phyloP scores from a whole-genome alignment of 92 coral and sea anemone genomes.

The Porites evermanni region DNA sequence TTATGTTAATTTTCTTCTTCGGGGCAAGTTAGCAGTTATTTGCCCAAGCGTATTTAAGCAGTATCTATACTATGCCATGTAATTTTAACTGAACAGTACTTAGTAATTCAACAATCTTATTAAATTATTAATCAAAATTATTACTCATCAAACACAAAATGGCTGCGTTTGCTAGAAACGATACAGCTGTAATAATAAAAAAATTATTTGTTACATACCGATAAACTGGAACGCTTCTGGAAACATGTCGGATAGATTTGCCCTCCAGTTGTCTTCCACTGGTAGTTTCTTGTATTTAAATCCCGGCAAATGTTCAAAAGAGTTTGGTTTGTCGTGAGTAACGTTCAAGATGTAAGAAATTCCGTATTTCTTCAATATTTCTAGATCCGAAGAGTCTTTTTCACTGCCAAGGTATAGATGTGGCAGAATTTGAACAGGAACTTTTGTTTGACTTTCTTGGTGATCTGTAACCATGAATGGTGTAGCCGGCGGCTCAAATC shows the following conservation, averaged over 20 bases:
- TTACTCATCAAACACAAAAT: not conserved
- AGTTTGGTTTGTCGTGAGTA: constrained; percentile 94
- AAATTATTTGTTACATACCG: constrained; percentile 70
- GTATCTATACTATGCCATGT: not conserved
- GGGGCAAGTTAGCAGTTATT: not conserved
- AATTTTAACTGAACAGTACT: not conserved
- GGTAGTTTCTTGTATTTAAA: constrained; percentile 97
- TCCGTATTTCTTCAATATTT: constrained; percentile 80
- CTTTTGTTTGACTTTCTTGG: constrained; percentile 50
- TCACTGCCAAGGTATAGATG: constrained; percentile 92
- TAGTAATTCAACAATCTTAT: constrained; percentile 18
- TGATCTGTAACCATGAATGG: constrained; percentile 58
- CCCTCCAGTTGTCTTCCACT: constrained; percentile 96
- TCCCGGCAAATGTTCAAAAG: constrained; percentile 88
- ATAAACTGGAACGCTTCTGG: constrained; percentile 98
- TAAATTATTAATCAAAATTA: constrained; percentile 16
- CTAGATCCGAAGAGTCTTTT: constrained; percentile 90
- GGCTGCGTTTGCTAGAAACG: not conserved
- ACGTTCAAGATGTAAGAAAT: constrained; percentile 91
- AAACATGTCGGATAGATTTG: constrained; percentile 85
- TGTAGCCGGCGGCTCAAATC: constrained; percentile 57
- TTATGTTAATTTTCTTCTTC: not conserved
- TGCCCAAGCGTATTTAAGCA: not conserved
- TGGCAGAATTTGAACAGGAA: constrained; percentile 92
- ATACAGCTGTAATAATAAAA: constrained; percentile 14